A percentile compares a stretch with the other conserved stretches of the same genome.
Evolutionary conservation across 2,888 invertebrate genomes (phyloP).

Genomic region (Neoascia interrupta): DNA sequence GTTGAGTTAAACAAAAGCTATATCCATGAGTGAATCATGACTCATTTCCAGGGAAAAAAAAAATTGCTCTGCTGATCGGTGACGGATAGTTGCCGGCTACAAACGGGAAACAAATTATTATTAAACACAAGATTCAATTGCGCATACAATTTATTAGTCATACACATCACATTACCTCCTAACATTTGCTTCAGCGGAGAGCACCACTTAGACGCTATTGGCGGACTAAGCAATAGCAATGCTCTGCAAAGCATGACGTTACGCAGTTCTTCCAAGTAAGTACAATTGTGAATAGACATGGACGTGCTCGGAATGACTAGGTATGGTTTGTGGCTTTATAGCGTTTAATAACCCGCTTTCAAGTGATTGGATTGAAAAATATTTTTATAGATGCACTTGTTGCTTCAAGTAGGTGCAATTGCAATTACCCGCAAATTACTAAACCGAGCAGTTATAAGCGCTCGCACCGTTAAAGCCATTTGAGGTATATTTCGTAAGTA

Average conservation of each 20-base stretch:
- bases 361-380: too few relatives aligned
- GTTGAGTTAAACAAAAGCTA: slow-evolving; percentile 28
- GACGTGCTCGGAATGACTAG: slow-evolving; percentile 53
- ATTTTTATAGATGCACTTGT: too few relatives aligned
- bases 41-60: slow-evolving; percentile 20
- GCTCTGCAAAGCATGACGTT: slow-evolving; percentile 55
- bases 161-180: slow-evolving; percentile 13
- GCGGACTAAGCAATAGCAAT: slow-evolving; percentile 1
- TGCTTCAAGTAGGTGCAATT: too few relatives aligned
- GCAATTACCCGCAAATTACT: too few relatives aligned
- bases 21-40: slow-evolving; percentile 2
- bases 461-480: too few relatives aligned
- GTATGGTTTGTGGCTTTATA: too few relatives aligned
- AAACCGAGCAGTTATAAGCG: too few relatives aligned
- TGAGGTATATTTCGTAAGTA: too few relatives aligned
- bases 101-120: slow-evolving; percentile 54
- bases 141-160: slow-evolving; percentile 57
- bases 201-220: slow-evolving; percentile 16
- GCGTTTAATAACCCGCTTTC: too few relatives aligned
- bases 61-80: slow-evolving; percentile 15
- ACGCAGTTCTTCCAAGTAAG: slow-evolving; percentile 25
- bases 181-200: not conserved
- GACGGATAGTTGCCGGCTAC: slow-evolving; percentile 21
- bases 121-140: slow-evolving; percentile 50
- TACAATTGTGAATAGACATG: slow-evolving; percentile 28